These are phyloP conservation scores for Phalacrocorax pelagicus DNA, from an alignment of 2,113 vertebrate genomes.

Conservation along the genomic window DNA sequence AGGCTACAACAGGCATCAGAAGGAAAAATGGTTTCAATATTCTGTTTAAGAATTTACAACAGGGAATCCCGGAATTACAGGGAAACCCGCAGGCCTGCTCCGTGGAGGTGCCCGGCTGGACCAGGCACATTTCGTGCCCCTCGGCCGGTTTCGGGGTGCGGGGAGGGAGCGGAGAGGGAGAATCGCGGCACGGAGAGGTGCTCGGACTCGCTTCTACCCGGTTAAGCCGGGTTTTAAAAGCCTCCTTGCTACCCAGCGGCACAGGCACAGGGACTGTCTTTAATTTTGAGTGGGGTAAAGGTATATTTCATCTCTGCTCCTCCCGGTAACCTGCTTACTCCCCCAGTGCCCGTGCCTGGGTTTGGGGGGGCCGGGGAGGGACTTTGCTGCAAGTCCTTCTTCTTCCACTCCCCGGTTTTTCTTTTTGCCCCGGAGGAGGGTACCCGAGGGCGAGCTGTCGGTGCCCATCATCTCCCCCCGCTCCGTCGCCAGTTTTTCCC, in stretches of 20 bases:
- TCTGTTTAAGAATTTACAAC: slow-evolving; percentile 18
- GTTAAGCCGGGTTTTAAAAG: not conserved
- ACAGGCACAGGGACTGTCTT: not conserved
- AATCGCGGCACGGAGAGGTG: not conserved
- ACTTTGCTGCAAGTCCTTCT: slow-evolving; percentile 20
- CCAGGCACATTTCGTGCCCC: not conserved
- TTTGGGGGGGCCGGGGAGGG: not conserved
- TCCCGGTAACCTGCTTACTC: not conserved
- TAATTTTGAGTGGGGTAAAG: not conserved
- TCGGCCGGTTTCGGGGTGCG: not conserved
- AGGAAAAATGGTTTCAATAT: slow-evolving; percentile 44
- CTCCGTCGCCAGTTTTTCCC: not conserved
- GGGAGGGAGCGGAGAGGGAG: not conserved
- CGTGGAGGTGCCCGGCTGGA: not conserved
- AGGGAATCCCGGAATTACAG: slow-evolving; percentile 9
- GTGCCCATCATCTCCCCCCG: not conserved
- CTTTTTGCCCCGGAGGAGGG: not conserved
- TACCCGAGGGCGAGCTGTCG: not conserved
- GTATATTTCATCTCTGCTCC: not conserved
- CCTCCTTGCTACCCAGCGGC: not conserved
- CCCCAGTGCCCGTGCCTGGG: not conserved
- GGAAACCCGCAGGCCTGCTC: slow-evolving; percentile 8
- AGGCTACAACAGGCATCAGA: not conserved
- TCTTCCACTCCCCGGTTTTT: not conserved
- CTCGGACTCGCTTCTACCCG: not conserved